These are phyloP conservation scores for Brachionichthys hirsutus DNA, from an alignment of 2,113 vertebrate species.

Conservation along the genomic window DNA sequence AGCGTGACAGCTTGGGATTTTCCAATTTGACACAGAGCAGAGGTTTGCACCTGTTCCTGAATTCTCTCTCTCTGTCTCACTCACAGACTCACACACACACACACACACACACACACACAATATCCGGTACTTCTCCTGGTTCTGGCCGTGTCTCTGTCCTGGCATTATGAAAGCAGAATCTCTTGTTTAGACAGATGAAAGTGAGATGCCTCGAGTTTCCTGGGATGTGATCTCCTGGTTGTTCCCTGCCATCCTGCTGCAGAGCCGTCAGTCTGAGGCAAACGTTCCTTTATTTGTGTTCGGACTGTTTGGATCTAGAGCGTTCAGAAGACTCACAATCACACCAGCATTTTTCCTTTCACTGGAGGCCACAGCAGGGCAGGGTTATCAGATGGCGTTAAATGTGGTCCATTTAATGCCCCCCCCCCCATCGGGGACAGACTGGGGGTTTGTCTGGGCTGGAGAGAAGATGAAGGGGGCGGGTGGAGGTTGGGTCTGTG, in stretches of 20 bases:
- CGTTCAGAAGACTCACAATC: conserved; percentile 48
- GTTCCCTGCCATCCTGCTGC: conserved; percentile 7
- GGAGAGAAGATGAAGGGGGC: conserved; percentile 4
- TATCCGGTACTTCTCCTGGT: too few relatives aligned
- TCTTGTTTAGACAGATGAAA: too few relatives aligned
- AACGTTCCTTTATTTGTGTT: conserved; percentile 22
- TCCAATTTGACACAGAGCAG: conserved; percentile 79
- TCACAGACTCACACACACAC: conserved; percentile 15
- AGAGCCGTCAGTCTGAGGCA: conserved; percentile 9
- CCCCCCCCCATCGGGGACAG: conserved; percentile 11
- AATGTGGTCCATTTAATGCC: conserved; percentile 32
- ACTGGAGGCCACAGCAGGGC: conserved; percentile 15
- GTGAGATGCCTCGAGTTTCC: too few relatives aligned
- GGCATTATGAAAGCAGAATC: too few relatives aligned
- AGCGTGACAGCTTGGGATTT: conserved; percentile 78
- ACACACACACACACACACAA: conserved; percentile 1
- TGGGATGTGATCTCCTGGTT: neutral
- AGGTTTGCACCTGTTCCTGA: conserved; percentile 73
- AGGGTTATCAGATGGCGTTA: conserved; percentile 62
- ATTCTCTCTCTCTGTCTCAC: conserved; percentile 18
- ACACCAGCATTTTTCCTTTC: conserved; percentile 16
- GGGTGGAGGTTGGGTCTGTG: conserved; percentile 18
- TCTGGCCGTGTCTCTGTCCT: too few relatives aligned
- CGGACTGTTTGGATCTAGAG: conserved; percentile 30
- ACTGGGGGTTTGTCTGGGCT: conserved; percentile 32